Base-by-base conservation (phyloP, 2,113 vertebrate species). In the Opisthocomus hoazin region DNA sequence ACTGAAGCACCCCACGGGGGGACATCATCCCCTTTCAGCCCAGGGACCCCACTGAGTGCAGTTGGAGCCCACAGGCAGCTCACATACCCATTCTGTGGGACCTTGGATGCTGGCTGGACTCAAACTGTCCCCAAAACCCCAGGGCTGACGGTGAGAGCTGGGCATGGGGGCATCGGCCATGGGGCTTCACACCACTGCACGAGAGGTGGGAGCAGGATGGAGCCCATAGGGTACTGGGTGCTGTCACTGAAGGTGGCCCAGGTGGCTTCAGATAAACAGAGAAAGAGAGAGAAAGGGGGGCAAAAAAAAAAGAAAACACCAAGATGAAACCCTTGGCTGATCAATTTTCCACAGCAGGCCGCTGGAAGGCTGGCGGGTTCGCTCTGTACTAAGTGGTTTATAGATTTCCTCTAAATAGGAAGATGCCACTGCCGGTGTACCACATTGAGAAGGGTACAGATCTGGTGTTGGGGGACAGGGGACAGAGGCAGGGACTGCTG, bases 371-470 rank as follows among this genome's bases (percentile, higher is more conserved):
- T 9, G 20, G 39, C 34, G 27, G 76, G 69, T 57, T 91, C 45
- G 0, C 63, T 63, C 89, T 95, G 91, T 73, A 16, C 91, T 87
- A 3, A 80, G 88, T 76, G 92, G 29, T 95, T 96, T 96, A 96
- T 96, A 69, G 96, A 96, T 97, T 91, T 88, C 83, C 84, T 91
- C 74, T 96, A 93, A 97, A 86, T 37, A 86, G 83, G 70, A 61
- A 15, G 46, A 43, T 29, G 88, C 36, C 45, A 79, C 34, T 54
- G 48, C 43, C 0, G 2, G 15, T 5, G 51, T 22, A 5, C 11
- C 45, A 26, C 23, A 3, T 3, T 0, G 12, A 56, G 88, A 22
- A 74, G 66, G 58, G 60, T 0, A 22, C 68, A 20, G 7, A 46
- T 3, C 37, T 46, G 65, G 14, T 0, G 0, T 0, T 15, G 50